phyloP scores from a whole-genome alignment of 2,113 vertebrate genomes.

The Rousettus leschenaultii region DNA sequence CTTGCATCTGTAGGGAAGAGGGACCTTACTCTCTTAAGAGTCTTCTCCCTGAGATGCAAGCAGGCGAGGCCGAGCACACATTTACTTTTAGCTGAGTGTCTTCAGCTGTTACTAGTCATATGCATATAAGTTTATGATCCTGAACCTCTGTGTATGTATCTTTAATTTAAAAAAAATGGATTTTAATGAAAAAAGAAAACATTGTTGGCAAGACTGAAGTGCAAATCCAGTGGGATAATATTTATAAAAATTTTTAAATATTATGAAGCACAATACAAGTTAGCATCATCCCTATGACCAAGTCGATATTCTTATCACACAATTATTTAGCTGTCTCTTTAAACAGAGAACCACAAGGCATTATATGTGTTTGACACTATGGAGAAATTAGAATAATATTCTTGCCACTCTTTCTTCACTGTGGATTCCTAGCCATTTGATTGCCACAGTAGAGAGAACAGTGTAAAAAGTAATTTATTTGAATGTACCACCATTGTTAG shows the following conservation, averaged over 20 bases:
- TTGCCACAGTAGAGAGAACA: not conserved
- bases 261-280: not conserved
- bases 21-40: accelerated
- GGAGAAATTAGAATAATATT: not conserved
- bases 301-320: not conserved
- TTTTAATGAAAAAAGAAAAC: not conserved
- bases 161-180: not conserved
- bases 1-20: not conserved
- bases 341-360: not conserved
- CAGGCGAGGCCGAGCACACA: not conserved
- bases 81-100: not conserved
- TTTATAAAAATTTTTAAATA: not conserved
- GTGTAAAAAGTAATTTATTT: not conserved
- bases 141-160: not conserved
- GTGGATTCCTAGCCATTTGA: not conserved
- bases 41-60: not conserved
- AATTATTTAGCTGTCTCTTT: not conserved
- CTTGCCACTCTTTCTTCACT: not conserved
- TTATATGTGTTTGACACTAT: not conserved
- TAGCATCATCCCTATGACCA: not conserved
- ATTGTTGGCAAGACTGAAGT: not conserved
- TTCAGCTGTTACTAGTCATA: not conserved
- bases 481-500: not conserved
- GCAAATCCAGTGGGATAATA: not conserved
- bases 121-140: not conserved